These are phyloP conservation scores for Neolamprologus brichardi DNA, from an alignment of 2,113 vertebrate species.

Conservation along the genomic window DNA sequence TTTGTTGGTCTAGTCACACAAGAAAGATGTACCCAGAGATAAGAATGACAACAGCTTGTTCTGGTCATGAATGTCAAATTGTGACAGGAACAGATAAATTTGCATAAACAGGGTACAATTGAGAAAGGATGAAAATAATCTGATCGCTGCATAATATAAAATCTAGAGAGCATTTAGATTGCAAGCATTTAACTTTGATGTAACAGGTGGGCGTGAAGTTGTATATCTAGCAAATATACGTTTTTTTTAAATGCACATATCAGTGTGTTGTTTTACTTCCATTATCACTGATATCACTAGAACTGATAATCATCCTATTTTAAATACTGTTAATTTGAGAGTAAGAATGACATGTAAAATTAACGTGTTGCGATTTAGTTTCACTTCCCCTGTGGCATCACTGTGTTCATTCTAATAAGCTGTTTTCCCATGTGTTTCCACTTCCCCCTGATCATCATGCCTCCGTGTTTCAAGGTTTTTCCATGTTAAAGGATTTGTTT, in stretches of 20 bases:
- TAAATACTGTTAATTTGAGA: background rate
- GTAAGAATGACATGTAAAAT: background rate
- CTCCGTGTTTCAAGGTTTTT: background rate
- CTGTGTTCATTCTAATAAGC: background rate
- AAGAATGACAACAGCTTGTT: background rate
- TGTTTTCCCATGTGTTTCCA: background rate
- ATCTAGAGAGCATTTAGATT: background rate
- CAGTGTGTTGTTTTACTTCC: background rate
- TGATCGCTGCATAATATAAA: background rate
- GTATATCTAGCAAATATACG: background rate
- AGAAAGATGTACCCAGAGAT: background rate
- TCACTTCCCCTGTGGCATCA: background rate
- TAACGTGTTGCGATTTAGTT: rapidly evolving
- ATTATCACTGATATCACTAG: background rate
- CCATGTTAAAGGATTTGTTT: background rate
- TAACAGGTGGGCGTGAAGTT: background rate
- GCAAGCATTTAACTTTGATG: background rate
- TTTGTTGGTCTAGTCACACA: background rate
- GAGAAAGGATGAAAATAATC: background rate
- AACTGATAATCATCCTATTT: background rate
- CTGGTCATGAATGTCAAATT: background rate
- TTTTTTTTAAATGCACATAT: background rate
- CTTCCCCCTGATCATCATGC: background rate
- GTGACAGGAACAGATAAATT: slow-evolving; percentile 9
- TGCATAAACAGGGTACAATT: slow-evolving; percentile 2